A percentile compares a stretch with the other conserved stretches of the same genome.
phyloP scores from a whole-genome alignment of 2,797 vertebrate genomes.

The Mallotus villosus region DNA sequence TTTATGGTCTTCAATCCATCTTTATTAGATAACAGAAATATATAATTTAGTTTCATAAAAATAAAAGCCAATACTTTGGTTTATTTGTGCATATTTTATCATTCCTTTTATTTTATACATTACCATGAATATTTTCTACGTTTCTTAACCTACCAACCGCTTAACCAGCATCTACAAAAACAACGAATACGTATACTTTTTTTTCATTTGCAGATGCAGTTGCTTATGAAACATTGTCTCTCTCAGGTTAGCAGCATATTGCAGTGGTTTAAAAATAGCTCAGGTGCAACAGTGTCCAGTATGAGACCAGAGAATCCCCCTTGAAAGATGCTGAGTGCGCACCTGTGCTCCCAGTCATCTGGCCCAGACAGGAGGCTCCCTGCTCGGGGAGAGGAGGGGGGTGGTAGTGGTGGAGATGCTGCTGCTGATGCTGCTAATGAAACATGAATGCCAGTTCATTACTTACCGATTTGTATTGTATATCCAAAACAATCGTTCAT shows the following conservation, averaged over 20 bases:
- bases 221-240: background rate
- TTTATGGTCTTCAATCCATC: too few relatives aligned
- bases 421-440: background rate
- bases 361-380: background rate
- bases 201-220: too few relatives aligned
- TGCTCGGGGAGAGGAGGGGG: background rate
- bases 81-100: background rate
- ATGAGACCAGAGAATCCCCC: background rate
- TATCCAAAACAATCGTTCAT: background rate
- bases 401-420: background rate
- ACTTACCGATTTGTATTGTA: background rate
- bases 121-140: background rate
- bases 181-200: too few relatives aligned
- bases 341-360: background rate
- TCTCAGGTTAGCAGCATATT: constrained; percentile 3
- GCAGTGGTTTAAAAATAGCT: constrained; percentile 8
- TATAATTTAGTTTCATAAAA: too few relatives aligned
- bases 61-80: too few relatives aligned
- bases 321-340: background rate
- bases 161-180: too few relatives aligned
- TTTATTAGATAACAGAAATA: too few relatives aligned
- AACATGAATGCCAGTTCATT: background rate
- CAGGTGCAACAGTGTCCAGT: constrained; percentile 2
- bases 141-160: too few relatives aligned
- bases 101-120: background rate